Evolutionary conservation across 2,113 vertebrate species (phyloP).

Genomic region (Megalops atlanticus): DNA sequence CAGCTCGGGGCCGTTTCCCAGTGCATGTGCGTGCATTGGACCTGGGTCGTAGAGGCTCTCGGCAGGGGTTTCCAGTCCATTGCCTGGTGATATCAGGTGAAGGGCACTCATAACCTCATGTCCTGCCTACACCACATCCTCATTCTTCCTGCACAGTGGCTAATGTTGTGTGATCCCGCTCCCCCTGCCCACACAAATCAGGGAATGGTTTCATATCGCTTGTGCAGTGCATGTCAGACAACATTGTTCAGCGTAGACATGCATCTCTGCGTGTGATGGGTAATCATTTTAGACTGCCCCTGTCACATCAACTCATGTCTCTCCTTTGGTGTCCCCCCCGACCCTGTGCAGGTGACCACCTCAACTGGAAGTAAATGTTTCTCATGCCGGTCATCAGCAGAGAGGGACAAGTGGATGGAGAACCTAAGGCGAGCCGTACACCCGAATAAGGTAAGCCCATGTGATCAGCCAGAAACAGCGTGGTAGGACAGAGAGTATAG

Average conservation of each 20-base stretch:
- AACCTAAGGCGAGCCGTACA: constrained; percentile 95
- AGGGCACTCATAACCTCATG: not conserved
- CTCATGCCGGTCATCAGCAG: constrained; percentile 94
- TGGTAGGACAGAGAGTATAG: not conserved
- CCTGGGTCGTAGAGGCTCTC: too few species aligned
- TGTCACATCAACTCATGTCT: not conserved
- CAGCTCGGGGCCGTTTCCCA: too few species aligned
- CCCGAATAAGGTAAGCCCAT: constrained; percentile 89
- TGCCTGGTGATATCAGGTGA: not conserved
- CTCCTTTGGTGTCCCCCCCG: too few species aligned
- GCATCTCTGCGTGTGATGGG: not conserved
- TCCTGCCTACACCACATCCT: not conserved
- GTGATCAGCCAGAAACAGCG: not conserved
- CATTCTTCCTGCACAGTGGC: not conserved
- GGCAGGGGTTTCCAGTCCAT: too few species aligned
- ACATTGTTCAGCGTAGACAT: not conserved
- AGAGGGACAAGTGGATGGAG: constrained; percentile 99
- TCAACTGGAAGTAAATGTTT: constrained; percentile 97
- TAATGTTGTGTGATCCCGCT: not conserved
- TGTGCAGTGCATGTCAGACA: not conserved
- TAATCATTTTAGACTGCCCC: not conserved
- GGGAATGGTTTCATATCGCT: not conserved
- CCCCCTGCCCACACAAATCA: not conserved
- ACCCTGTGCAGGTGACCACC: constrained; percentile 85
- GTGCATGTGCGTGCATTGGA: too few species aligned